Conservation (phyloP, 2,113 vertebrate species). For the Martes martes region DNA sequence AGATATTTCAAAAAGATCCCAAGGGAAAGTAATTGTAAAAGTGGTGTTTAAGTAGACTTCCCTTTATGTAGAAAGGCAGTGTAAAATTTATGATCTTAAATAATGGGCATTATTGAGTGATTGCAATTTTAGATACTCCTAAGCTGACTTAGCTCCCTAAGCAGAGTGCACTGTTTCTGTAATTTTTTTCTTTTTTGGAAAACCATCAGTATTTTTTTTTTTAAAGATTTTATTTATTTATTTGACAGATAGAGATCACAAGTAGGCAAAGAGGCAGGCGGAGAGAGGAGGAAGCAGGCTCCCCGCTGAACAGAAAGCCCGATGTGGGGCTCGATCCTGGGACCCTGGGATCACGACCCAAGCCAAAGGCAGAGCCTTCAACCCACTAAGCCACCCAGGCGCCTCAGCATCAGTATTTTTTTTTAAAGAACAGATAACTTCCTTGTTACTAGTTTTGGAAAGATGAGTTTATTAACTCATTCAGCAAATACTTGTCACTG, state of each 20-base stretch:
- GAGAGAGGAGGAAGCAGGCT: no score
- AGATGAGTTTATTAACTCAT: neutral
- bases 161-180: neutral
- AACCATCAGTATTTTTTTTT: neutral
- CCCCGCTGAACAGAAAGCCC: no score
- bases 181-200: neutral
- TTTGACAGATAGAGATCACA: no score
- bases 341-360: no score
- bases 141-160: neutral
- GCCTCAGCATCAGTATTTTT: neutral
- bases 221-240: no score
- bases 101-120: neutral
- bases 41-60: slow-evolving; percentile 10
- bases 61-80: slow-evolving; percentile 18
- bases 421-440: neutral
- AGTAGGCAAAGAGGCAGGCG: no score
- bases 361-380: no score
- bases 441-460: neutral
- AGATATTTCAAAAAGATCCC: neutral
- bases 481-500: neutral
- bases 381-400: no score
- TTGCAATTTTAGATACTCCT: neutral
- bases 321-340: no score
- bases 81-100: slow-evolving; percentile 42
- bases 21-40: neutral